phyloP scores from a whole-genome alignment of 1,140 invertebrate genomes.

The Ctenoplectra terminalis region DNA sequence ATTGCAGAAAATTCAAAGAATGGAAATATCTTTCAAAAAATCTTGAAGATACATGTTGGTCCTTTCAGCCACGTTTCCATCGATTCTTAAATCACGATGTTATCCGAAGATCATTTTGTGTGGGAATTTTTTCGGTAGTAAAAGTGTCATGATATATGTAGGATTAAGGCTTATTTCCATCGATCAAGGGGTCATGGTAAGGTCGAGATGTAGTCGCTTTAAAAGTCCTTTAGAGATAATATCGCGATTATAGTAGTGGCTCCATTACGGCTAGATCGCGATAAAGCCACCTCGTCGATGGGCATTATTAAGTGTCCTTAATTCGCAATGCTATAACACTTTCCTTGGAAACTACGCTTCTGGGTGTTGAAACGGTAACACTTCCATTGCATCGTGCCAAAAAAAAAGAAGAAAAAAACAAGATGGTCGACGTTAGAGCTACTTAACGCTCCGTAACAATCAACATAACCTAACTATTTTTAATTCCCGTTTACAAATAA shows the following conservation, averaged over 20 bases:
- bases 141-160: constrained; percentile 5
- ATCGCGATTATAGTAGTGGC: constrained; percentile 20
- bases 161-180: background rate
- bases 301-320: constrained; percentile 19
- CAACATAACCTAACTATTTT: no score
- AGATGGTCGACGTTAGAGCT: no score
- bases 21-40: no score
- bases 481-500: background rate
- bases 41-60: background rate
- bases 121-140: background rate
- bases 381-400: no score
- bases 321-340: background rate
- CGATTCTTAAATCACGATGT: background rate
- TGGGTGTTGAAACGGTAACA: background rate
- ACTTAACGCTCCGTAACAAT: no score
- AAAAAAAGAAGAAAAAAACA: background rate
- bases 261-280: constrained; percentile 23
- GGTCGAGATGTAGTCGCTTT: background rate
- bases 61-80: background rate
- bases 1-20: no score
- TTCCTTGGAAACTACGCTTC: background rate
- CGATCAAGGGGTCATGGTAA: background rate
- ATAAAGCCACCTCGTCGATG: constrained; percentile 9
- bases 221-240: constrained; percentile 7
- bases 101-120: background rate